Conservation (phyloP, 2,113 vertebrate genomes). For the Illadopsis cleaveri region DNA sequence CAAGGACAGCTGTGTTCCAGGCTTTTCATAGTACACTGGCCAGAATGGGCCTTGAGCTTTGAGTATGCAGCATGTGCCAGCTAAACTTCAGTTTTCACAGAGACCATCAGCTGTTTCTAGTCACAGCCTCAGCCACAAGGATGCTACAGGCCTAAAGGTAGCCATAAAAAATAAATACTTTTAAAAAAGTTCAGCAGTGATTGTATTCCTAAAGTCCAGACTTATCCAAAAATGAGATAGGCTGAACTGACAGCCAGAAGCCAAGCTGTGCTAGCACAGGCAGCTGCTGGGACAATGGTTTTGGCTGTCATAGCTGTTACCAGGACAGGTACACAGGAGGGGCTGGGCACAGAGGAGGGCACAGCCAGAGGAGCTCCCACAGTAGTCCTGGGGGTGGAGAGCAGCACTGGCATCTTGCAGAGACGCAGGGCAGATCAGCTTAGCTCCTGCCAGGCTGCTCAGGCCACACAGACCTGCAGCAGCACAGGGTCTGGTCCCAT, state of each 20-base stretch:
- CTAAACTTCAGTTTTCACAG: background rate
- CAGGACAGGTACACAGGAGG: background rate
- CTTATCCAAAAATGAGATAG: background rate
- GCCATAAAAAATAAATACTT: background rate
- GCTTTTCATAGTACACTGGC: fast-evolving
- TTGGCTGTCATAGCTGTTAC: fast-evolving
- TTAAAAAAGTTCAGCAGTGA: background rate
- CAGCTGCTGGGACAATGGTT: background rate
- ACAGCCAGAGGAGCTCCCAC: fast-evolving
- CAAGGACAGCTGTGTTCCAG: background rate
- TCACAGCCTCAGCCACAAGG: background rate
- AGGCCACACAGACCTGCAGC: fast-evolving
- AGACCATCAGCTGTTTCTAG: no score
- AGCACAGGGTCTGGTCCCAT: background rate
- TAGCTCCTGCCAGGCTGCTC: background rate
- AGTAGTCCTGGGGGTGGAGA: background rate
- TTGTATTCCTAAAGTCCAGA: no score
- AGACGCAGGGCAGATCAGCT: background rate
- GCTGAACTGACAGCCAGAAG: background rate
- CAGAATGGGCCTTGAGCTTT: background rate
- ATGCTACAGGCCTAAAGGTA: background rate
- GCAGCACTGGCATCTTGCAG: fast-evolving
- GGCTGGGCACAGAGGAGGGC: background rate
- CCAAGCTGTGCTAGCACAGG: background rate
- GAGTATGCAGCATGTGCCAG: background rate